A percentile compares a stretch with the other conserved stretches of the same genome.
phyloP scores from a whole-genome alignment of 2,113 vertebrate genomes.

The Proterorhinus semilunaris region DNA sequence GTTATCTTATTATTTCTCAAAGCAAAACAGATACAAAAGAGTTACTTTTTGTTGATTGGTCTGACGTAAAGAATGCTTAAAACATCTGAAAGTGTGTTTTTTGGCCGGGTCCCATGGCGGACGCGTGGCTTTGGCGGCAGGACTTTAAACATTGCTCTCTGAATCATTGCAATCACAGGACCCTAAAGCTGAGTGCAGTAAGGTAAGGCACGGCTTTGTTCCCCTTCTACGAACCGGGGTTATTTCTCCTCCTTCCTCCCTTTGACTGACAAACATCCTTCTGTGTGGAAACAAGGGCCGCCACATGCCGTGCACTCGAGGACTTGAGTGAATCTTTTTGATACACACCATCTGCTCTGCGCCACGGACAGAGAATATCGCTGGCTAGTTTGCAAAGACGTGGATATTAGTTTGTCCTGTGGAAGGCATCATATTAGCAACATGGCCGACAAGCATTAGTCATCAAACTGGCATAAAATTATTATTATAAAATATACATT shows the following conservation, averaged over 20 bases:
- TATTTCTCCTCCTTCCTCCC: conserved; percentile 36
- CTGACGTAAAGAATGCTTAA: not conserved
- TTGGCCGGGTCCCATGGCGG: conserved; percentile 48
- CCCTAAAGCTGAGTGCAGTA: conserved; percentile 77
- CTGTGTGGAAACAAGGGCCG: conserved; percentile 55
- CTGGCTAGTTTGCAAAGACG: no score
- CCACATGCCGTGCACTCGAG: conserved; percentile 53
- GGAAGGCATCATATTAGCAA: no score
- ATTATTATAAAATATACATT: no score
- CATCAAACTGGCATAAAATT: no score
- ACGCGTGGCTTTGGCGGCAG: conserved; percentile 28
- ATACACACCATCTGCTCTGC: not conserved
- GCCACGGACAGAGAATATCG: not conserved
- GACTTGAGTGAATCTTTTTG: conserved; percentile 61
- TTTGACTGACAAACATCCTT: conserved; percentile 72
- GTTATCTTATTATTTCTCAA: not conserved
- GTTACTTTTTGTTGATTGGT: not conserved
- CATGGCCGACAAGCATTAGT: no score
- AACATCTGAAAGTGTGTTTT: not conserved
- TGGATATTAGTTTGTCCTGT: no score
- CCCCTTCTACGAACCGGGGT: conserved; percentile 28
- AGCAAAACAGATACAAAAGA: not conserved
- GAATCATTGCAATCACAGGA: conserved; percentile 83
- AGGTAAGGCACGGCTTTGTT: conserved; percentile 73
- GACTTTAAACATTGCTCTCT: conserved; percentile 80